These are phyloP conservation scores for Caenorhabditis sp. DNA, from an alignment of 2,888 invertebrate genomes.

Conservation along the genomic window DNA sequence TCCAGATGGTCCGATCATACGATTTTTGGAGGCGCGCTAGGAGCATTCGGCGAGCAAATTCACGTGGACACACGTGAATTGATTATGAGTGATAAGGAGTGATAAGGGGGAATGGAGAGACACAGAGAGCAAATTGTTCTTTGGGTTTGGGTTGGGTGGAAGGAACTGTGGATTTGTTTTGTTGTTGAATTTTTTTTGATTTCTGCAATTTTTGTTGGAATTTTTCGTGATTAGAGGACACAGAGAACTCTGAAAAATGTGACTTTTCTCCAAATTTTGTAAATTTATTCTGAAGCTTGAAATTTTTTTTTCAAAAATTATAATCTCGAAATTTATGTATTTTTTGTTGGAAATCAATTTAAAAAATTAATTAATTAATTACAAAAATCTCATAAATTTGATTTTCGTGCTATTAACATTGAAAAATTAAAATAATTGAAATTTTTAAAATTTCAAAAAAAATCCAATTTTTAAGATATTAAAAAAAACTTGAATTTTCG, in stretches of 20 bases:
- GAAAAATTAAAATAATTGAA: too few species aligned
- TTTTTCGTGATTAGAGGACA: not conserved
- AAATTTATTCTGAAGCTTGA: too few species aligned
- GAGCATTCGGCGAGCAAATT: slow-evolving; percentile 6
- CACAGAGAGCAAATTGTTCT: slow-evolving; percentile 4
- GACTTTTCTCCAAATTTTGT: not conserved
- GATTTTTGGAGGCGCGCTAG: slow-evolving; percentile 30
- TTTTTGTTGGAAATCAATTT: too few species aligned
- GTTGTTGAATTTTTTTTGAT: slow-evolving; percentile 21
- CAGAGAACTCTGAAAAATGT: not conserved
- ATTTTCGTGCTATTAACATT: too few species aligned
- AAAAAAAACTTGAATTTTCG: not conserved
- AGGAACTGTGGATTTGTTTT: not conserved
- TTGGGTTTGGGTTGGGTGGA: slow-evolving; percentile 11
- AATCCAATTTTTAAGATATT: too few species aligned
- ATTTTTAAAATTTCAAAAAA: too few species aligned
- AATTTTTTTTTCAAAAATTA: too few species aligned
- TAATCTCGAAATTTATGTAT: too few species aligned
- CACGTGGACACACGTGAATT: slow-evolving; percentile 42
- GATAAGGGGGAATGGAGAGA: slow-evolving; percentile 5
- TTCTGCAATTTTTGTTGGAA: not conserved
- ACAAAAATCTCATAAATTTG: too few species aligned
- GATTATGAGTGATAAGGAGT: slow-evolving; percentile 7
- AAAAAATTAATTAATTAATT: too few species aligned
- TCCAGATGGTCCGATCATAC: slow-evolving; percentile 49